These are phyloP conservation scores for Vireo altiloquus DNA, from an alignment of 2,113 vertebrate species.

Conservation along the genomic window DNA sequence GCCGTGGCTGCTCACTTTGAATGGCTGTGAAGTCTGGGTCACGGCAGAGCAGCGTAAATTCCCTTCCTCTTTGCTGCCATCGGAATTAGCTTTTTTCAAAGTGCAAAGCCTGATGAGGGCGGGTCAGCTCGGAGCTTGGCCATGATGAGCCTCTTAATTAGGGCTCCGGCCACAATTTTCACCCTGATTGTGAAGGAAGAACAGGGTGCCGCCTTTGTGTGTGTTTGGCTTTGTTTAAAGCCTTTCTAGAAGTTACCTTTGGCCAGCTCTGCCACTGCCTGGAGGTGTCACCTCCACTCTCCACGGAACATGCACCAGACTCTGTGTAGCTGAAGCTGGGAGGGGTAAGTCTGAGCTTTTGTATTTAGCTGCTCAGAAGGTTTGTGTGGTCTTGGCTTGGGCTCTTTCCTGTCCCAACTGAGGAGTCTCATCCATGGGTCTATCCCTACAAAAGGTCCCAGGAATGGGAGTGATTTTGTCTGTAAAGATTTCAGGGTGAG, in stretches of 20 bases:
- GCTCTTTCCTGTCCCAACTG: background rate
- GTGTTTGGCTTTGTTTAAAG: background rate
- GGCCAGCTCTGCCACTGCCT: background rate
- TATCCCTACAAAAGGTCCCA: background rate
- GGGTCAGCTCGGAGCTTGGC: background rate
- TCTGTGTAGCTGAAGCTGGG: background rate
- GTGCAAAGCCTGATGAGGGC: background rate
- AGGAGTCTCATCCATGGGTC: background rate
- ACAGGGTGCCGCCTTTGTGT: background rate
- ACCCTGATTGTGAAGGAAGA: background rate
- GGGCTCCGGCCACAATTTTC: background rate
- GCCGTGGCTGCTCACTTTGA: constrained; percentile 1
- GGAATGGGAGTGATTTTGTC: background rate
- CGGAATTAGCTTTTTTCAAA: background rate
- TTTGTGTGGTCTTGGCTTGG: background rate
- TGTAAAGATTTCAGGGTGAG: background rate
- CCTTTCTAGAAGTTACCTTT: background rate
- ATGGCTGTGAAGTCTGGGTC: constrained; percentile 22
- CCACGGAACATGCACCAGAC: background rate
- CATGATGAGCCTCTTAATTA: background rate
- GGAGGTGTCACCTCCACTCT: background rate
- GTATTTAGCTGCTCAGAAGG: background rate
- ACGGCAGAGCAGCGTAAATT: background rate
- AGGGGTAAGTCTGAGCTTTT: background rate
- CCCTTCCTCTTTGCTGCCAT: background rate